Evolutionary conservation across 1,140 invertebrate species (phyloP).

Genomic region (Drosophila kurseongensis): DNA sequence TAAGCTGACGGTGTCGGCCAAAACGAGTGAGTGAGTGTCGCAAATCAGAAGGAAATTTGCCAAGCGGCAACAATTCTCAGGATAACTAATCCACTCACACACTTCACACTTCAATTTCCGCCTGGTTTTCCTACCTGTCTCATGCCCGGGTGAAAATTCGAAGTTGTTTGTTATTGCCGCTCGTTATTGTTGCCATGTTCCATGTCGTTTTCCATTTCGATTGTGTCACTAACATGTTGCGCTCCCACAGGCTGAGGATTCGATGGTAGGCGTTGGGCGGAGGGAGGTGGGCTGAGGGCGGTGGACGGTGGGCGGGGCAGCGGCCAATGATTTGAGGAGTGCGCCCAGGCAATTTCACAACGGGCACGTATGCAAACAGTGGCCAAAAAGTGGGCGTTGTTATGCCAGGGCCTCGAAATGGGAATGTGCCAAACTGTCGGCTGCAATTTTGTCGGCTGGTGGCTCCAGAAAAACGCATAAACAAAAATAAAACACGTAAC

Average conservation of each 20-base stretch:
- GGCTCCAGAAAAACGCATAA: constrained; percentile 23
- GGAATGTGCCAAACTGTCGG: constrained; percentile 64
- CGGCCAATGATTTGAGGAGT: constrained; percentile 71
- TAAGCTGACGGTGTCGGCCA: constrained; percentile 36
- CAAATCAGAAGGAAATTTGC: constrained; percentile 63
- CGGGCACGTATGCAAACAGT: constrained; percentile 78
- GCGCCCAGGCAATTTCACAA: constrained; percentile 78
- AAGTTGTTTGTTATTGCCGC: constrained; percentile 59
- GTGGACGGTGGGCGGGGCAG: background rate
- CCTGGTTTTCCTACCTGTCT: constrained; percentile 42
- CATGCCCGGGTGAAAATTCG: constrained; percentile 47
- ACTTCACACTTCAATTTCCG: constrained; percentile 79
- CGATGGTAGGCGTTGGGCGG: constrained; percentile 6
- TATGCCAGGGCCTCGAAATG: constrained; percentile 13
- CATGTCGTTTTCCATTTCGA: constrained; percentile 80
- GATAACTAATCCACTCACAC: constrained; percentile 57
- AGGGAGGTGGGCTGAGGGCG: background rate
- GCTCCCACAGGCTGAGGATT: constrained; percentile 17
- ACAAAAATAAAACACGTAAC: constrained; percentile 22
- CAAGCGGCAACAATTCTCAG: constrained; percentile 45
- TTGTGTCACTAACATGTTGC: constrained; percentile 79
- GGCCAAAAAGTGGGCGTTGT: constrained; percentile 30
- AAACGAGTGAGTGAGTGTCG: constrained; percentile 32
- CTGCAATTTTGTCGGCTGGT: constrained; percentile 66
- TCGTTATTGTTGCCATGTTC: constrained; percentile 65